Evolutionary conservation across 2,888 invertebrate genomes (phyloP), one percentile per base, ranked within the genome.

Genomic region (Stegana nigrithorax): DNA sequence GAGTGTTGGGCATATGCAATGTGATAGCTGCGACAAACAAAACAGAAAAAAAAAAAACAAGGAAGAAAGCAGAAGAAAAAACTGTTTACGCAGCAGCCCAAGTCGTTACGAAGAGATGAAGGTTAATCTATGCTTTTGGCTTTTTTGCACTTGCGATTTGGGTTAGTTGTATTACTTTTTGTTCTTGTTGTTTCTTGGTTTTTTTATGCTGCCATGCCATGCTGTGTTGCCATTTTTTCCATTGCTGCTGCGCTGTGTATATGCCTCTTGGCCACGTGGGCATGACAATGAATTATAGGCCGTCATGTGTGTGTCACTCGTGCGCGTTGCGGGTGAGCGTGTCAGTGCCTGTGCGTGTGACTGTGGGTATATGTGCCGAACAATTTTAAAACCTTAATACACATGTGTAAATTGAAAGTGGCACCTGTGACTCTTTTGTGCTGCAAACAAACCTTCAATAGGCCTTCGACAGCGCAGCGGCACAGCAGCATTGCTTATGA

Each of bases 231-330:
- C 53, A 55, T 55, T 36, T 36, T 51, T 45, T 39, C 14, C 26
- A 17, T 26, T 45, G 12, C 14, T 42, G 12, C 19, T 53, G 23
- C 51, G 36, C 47, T 56, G 59, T 39, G 29, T 60, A n/a, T n/a
- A n/a, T n/a, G n/a, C n/a, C n/a, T n/a, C 55, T 58, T 25, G 61
- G 50, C 44, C 45, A 44, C 58, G 56, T 61, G 27, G 53, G 19
- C 39, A 67, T 81, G 82, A 82, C 82, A 82, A 81, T 82, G 83
- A 82, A 73, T 80, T 82, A 82, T 80, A 70, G 73, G 73, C 69
- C 72, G 70, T 65, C 75, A 68, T 65, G 63, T 70, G 65, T 66
- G 39, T 39, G 39, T 39, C 39, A n/a, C 17, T n/a, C 39, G 17
- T 8, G 61, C 57, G 14, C 14, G 6, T 25, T 32, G 10, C 0